A percentile compares a stretch with the other conserved stretches of the same genome.
Conservation (phyloP, 1,140 invertebrate genomes). For the Elysia chlorotica region DNA sequence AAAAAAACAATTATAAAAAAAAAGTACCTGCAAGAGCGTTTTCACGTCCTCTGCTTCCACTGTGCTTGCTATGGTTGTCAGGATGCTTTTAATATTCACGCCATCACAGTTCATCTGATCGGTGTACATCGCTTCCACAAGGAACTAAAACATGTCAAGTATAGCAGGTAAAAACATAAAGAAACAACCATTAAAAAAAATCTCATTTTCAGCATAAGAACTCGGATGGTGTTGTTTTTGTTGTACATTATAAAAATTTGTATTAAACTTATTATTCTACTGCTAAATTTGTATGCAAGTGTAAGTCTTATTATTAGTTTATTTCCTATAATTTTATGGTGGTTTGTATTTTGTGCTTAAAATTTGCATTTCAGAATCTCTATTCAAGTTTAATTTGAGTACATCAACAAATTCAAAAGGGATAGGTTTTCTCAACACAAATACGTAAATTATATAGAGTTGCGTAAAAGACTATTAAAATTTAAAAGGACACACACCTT, state of each 20-base stretch:
- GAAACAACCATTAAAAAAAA: neutral
- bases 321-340: no score
- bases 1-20: no score
- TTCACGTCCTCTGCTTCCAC: conserved; percentile 50
- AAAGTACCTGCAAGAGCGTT: conserved; percentile 43
- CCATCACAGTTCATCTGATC: conserved; percentile 26
- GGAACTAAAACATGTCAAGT: conserved; percentile 41
- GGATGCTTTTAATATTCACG: conserved; percentile 39
- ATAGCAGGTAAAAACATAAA: neutral
- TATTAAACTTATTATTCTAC: neutral
- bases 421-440: no score
- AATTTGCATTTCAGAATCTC: no score
- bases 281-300: no score
- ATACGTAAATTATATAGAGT: no score
- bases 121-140: conserved; percentile 45
- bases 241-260: neutral
- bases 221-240: neutral
- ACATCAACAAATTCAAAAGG: no score
- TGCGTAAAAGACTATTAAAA: no score
- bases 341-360: no score
- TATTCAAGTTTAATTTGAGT: no score
- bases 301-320: no score
- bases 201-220: neutral
- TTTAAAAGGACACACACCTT: conserved; percentile 39
- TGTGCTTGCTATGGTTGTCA: conserved; percentile 38